Evolutionary conservation across 2,888 invertebrate species (phyloP).

Genomic region (Sphinx pinastri): DNA sequence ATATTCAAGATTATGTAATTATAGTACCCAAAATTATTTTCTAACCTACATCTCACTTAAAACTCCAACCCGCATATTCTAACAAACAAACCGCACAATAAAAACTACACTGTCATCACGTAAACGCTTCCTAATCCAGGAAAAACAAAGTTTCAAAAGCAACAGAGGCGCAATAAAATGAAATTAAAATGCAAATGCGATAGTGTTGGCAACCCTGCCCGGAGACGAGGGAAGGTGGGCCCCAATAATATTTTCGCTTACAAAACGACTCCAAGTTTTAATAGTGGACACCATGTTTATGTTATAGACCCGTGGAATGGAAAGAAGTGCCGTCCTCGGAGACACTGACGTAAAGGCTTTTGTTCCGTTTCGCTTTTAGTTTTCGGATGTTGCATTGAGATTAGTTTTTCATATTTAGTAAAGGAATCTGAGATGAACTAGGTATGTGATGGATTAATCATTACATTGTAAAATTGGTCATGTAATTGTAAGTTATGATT

Average conservation of each 20-base stretch:
- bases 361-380: constrained; percentile 7
- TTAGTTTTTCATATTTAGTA: not conserved
- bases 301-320: constrained; percentile 70
- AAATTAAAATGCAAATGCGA: constrained; percentile 73
- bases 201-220: constrained; percentile 68
- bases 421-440: too few species aligned
- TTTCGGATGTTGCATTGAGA: not conserved
- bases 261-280: constrained; percentile 83
- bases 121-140: constrained; percentile 33
- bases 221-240: constrained; percentile 76
- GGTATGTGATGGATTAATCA: too few species aligned
- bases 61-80: not conserved
- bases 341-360: constrained; percentile 24
- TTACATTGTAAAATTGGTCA: too few species aligned
- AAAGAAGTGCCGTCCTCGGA: constrained; percentile 38
- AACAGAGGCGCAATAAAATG: constrained; percentile 57
- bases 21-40: too few species aligned
- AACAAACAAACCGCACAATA: constrained; percentile 39
- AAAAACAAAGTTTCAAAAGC: constrained; percentile 50
- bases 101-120: constrained; percentile 34
- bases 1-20: too few species aligned
- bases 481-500: too few species aligned
- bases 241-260: constrained; percentile 83
- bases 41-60: too few species aligned
- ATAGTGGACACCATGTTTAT: constrained; percentile 82